Evolutionary conservation across 1,140 invertebrate species (phyloP).

Genomic region (Cyrtorhinus lividipennis): DNA sequence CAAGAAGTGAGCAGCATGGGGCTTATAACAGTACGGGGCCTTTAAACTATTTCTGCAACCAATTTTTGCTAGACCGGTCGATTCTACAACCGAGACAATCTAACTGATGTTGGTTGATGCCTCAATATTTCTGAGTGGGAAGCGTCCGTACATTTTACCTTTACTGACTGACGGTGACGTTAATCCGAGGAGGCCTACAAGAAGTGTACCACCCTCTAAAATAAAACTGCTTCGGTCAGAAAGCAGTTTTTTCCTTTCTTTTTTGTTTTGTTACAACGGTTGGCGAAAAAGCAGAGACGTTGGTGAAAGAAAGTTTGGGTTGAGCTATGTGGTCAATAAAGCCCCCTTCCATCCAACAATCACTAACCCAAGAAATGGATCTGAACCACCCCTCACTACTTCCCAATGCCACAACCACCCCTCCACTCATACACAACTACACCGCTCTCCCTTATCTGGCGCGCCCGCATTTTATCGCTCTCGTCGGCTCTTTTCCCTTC

Average conservation of each 20-base stretch:
- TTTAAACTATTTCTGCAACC: too few relatives aligned
- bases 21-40: too few relatives aligned
- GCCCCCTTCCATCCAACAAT: not conserved
- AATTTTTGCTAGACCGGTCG: too few relatives aligned
- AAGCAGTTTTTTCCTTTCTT: not conserved
- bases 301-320: not conserved
- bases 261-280: too few relatives aligned
- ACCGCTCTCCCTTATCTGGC: not conserved
- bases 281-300: not conserved
- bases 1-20: too few relatives aligned
- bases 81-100: too few relatives aligned
- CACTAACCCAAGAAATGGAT: not conserved
- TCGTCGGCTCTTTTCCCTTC: too few relatives aligned
- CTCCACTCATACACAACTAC: not conserved
- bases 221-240: not conserved
- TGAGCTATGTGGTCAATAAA: not conserved
- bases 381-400: not conserved
- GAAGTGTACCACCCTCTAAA: not conserved
- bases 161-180: too few relatives aligned
- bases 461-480: too few relatives aligned
- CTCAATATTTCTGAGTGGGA: too few relatives aligned
- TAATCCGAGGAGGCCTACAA: not conserved
- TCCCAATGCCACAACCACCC: not conserved
- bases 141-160: too few relatives aligned
- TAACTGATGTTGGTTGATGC: too few relatives aligned